Base-by-base conservation (phyloP, 2,113 vertebrate genomes). In the Hemichromis elongatus region DNA sequence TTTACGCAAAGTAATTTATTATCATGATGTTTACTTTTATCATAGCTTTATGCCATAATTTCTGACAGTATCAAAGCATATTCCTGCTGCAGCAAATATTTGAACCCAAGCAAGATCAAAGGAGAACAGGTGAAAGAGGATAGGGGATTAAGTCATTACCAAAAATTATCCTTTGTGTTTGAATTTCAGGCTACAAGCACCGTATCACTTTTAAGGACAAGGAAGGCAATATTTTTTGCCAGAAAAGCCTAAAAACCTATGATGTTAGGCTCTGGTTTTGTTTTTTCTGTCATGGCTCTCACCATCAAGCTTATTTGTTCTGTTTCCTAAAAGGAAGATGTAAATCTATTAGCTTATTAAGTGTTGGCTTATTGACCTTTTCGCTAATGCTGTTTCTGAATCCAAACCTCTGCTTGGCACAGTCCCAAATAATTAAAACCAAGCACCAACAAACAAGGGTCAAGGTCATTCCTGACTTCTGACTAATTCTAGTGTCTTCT, bases 101-200 rank as follows among this genome's bases (percentile, higher is more conserved):
- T 63, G 30, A 87, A 77, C 82, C 45, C 1, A 54, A 21, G 2
- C 53, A 35, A 82, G 86, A 89, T 87, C 47, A 88, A 90, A 87
- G 57, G 33, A 24, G 7, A 30, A 13, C 37, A 84, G 80, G 78
- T 42, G 53, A 19, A 18, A 16, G 79, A 56, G 37, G 57, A 18
- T 4, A 28, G 37, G n/a, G 33, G 35, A 61, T 28, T 42, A 63
- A 18, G 50, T 33, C 12, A 50, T 80, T 59, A 59, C 40, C 30
- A 24, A 5, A 80, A 70, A 30, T 80, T 9, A 52, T 26, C 28
- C 16, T 80, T 21, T 26, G 28, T 37, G 30, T 80, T 59, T 50
- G 11, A 18, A 12, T 82, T 9, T 56, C 18, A 70, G 50, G 16
- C 52, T 7, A 24, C 13, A 21, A 84, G 18, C 7, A 78, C 7